Evolutionary conservation across 2,797 vertebrate genomes (phyloP).

Genomic region (Thamnophis elegans): DNA sequence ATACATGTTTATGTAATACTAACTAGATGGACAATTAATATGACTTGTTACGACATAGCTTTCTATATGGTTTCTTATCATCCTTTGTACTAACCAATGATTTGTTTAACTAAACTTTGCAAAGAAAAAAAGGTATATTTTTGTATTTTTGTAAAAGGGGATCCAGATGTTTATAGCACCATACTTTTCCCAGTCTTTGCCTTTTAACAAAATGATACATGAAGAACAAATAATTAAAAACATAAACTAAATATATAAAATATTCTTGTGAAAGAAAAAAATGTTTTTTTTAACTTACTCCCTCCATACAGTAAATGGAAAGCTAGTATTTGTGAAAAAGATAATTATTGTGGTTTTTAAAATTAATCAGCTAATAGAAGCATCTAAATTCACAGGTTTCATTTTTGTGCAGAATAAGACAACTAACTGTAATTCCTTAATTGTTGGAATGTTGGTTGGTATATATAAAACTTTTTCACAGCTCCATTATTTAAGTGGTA

Average conservation of each 20-base stretch:
- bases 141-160: neutral
- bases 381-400: conserved; percentile 61
- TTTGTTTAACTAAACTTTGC: neutral
- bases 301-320: conserved; percentile 62
- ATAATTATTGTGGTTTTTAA: conserved; percentile 59
- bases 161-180: too few species aligned
- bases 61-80: neutral
- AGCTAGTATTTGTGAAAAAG: conserved; percentile 61
- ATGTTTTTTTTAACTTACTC: conserved; percentile 46
- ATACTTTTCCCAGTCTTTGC: too few species aligned
- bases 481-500: conserved; percentile 22
- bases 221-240: neutral
- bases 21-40: neutral
- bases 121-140: neutral
- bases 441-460: conserved; percentile 54
- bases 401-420: conserved; percentile 57
- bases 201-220: neutral
- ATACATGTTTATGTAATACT: neutral
- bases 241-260: conserved; percentile 31
- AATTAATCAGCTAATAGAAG: conserved; percentile 56
- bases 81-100: neutral
- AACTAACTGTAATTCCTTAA: conserved; percentile 50
- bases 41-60: neutral
- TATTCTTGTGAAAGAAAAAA: conserved; percentile 45
- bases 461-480: conserved; percentile 22